Percentiles rank a stretch among this genome's conserved stretches.
Evolutionary conservation across 2,888 invertebrate genomes (phyloP).

Genomic region (Drosophila ustulata): DNA sequence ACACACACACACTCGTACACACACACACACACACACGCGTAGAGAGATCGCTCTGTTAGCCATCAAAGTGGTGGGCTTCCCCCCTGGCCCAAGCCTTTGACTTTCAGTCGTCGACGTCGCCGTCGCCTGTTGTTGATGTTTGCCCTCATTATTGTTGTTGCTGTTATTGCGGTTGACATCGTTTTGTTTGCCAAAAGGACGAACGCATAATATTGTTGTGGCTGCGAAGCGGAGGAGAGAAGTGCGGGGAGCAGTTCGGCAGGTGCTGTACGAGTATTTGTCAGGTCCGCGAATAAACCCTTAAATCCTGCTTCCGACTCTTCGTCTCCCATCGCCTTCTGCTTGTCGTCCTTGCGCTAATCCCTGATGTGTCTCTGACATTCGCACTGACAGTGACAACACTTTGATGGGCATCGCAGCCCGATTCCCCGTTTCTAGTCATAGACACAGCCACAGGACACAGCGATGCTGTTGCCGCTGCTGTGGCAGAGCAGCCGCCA

Average conservation of each 20-base stretch:
- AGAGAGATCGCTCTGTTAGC: constrained; percentile 9
- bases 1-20: constrained; percentile 13
- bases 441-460: constrained; percentile 13
- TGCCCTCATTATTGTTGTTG: constrained; percentile 78
- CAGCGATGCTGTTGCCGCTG: constrained; percentile 31
- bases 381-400: constrained; percentile 85
- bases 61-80: constrained; percentile 9
- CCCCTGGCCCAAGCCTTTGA: constrained; percentile 61
- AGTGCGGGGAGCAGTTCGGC: constrained; percentile 9
- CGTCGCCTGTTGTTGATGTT: constrained; percentile 78
- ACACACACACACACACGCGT: neutral
- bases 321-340: constrained; percentile 17
- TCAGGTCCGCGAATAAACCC: constrained; percentile 78
- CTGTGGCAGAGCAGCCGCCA: constrained; percentile 27
- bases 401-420: constrained; percentile 82
- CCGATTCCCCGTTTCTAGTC: neutral
- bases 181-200: constrained; percentile 77
- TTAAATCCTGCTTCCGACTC: constrained; percentile 64
- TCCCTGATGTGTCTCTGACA: constrained; percentile 85
- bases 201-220: constrained; percentile 45
- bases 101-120: constrained; percentile 43
- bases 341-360: constrained; percentile 73
- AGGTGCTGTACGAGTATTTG: constrained; percentile 65
- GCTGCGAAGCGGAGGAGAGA: neutral
- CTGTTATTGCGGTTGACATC: constrained; percentile 79